Evolutionary conservation across 2,113 vertebrate genomes (phyloP).

Genomic region (Equus quagga): DNA sequence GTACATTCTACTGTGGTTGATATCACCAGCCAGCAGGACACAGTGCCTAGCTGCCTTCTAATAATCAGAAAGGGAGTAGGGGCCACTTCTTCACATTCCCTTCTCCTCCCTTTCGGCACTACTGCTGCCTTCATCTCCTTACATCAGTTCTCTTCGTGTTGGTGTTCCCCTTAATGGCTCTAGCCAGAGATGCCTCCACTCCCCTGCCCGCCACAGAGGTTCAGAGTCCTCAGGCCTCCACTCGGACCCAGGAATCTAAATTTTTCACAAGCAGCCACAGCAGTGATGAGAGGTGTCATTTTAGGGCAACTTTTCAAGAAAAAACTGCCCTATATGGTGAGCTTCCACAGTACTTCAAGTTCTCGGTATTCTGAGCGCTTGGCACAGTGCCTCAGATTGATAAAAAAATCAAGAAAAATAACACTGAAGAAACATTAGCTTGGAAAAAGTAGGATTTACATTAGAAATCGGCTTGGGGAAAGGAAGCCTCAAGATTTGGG

Average conservation of each 20-base stretch:
- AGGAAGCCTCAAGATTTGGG: neutral
- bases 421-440: neutral
- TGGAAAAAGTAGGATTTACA: neutral
- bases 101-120: neutral
- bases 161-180: neutral
- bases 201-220: neutral
- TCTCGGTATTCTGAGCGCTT: neutral
- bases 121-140: neutral
- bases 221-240: neutral
- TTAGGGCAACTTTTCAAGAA: neutral
- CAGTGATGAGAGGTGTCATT: neutral
- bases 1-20: neutral
- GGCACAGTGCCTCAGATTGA: neutral
- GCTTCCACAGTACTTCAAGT: neutral
- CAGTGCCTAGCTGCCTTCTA: neutral
- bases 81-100: neutral
- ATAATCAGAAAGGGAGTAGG: neutral
- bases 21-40: neutral
- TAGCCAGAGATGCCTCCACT: neutral
- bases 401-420: neutral
- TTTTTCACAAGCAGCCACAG: neutral
- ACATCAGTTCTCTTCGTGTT: neutral
- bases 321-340: neutral
- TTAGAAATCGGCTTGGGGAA: neutral
- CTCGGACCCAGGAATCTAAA: neutral